Percentiles rank a stretch among this genome's conserved stretches.
Evolutionary conservation across 2,888 invertebrate species (phyloP).

Genomic region (Gortyna flavago): DNA sequence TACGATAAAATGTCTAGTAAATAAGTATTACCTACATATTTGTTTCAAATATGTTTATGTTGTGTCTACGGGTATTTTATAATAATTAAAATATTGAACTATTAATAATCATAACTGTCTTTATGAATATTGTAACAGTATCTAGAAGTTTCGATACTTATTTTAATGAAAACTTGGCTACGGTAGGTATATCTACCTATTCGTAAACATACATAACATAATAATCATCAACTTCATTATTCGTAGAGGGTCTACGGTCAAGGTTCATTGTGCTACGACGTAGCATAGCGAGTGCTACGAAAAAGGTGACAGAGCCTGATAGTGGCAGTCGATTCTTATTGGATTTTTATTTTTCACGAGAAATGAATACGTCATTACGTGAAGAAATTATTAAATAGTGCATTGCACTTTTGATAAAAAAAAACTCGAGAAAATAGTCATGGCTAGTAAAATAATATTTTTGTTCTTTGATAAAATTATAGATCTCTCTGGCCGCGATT

Average conservation of each 20-base stretch:
- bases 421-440: neutral
- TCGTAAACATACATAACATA: neutral
- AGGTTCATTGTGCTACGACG: slow-evolving; percentile 48
- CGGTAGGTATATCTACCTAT: no score
- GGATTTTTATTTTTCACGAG: neutral
- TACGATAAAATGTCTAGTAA: neutral
- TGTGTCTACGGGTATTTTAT: neutral
- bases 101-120: neutral
- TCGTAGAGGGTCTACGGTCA: slow-evolving; percentile 51
- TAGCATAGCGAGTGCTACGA: slow-evolving; percentile 34
- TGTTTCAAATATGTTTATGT: neutral
- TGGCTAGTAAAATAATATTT: neutral
- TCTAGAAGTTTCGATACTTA: slow-evolving; percentile 19
- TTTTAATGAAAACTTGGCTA: slow-evolving; percentile 12
- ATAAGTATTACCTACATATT: neutral
- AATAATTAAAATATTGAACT: neutral
- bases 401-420: neutral
- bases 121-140: slow-evolving; percentile 7
- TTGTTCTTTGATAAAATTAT: neutral
- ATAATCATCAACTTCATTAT: slow-evolving; percentile 4
- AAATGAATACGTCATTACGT: neutral
- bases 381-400: neutral
- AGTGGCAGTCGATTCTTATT: neutral
- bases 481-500: slow-evolving; percentile 42
- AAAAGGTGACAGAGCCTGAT: slow-evolving; percentile 1